Evolutionary conservation across 2,888 invertebrate species (phyloP).

Genomic region (Lasioglossum oenotherae): DNA sequence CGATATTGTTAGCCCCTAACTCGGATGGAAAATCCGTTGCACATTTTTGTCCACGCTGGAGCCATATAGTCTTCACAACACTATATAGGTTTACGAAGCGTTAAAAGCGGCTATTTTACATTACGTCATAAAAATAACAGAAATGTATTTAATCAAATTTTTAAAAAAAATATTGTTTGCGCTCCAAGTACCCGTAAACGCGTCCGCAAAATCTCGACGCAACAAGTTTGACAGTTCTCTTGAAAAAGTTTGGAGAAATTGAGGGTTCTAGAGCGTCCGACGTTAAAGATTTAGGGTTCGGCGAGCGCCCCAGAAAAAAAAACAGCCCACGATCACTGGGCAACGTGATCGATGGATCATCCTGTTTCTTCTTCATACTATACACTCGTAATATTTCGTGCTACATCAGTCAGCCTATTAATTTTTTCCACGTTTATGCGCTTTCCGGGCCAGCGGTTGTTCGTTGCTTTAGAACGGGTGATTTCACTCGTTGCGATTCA

Average conservation of each 20-base stretch:
- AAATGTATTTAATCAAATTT: too few relatives aligned
- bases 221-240: not conserved
- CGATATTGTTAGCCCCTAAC: not conserved
- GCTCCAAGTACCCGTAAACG: not conserved
- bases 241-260: not conserved
- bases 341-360: slow-evolving; percentile 22
- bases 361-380: not conserved
- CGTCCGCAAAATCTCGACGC: not conserved
- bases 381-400: slow-evolving; percentile 10
- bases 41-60: not conserved
- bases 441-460: not conserved
- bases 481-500: not conserved
- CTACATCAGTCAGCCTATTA: not conserved
- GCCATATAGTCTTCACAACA: not conserved
- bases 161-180: too few relatives aligned
- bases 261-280: too few relatives aligned
- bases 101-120: too few relatives aligned
- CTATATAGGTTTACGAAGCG: too few relatives aligned
- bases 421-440: slow-evolving; percentile 8
- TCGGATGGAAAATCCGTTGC: not conserved
- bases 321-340: too few relatives aligned
- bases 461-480: not conserved
- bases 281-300: too few relatives aligned
- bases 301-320: too few relatives aligned
- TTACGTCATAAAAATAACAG: too few relatives aligned